Evolutionary conservation across 1,140 invertebrate genomes (phyloP), one percentile per base, ranked within the genome.

Genomic region (Orchestia grillus): DNA sequence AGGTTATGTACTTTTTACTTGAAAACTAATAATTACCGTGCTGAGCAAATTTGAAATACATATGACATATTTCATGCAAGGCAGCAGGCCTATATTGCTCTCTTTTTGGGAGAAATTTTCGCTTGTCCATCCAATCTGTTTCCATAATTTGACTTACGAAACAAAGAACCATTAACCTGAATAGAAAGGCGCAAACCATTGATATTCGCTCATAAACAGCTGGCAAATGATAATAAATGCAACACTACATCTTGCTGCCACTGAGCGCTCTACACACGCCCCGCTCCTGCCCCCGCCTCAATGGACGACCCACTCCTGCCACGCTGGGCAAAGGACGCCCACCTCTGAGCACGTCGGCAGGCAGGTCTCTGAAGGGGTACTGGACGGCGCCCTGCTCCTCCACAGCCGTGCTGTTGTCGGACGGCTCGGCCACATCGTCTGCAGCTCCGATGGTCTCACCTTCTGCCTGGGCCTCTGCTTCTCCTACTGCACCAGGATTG

Each of bases 261-360:
- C 47, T 8, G 6, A 53, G 19, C 19, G 47, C 6, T 8, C 19
- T 53, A 53, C 47, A 8, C 47, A 53, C 19, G 6, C 47, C 47
- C 47, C 47, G 36, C 62, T 1, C 19, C 36, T 28, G 62, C 28
- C 1, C n/a, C n/a, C n/a, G n/a, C n/a, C 6, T 8, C 19, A 8
- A 53, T 19, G 6, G 6, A 53, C 19, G 6, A 6, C 47, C 47
- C 47, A 77, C 62, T 1, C 19, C 36, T 28, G 62, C 28, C 1
- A 77, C 15, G 3, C 15, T 3, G 15, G 36, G 11, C 11, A 77
- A 77, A 15, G 1, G 36, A 19, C 28, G 0, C 41, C 43, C 15
- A 94, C 92, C 92, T 94, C 92, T 94, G 44, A 94, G 92, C 19
- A 94, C 92, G 41, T 94, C 92, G 47, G 92, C 92, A 45, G 92